phyloP scores from a whole-genome alignment of 2,888 invertebrate genomes.

The Cryptus armator region DNA sequence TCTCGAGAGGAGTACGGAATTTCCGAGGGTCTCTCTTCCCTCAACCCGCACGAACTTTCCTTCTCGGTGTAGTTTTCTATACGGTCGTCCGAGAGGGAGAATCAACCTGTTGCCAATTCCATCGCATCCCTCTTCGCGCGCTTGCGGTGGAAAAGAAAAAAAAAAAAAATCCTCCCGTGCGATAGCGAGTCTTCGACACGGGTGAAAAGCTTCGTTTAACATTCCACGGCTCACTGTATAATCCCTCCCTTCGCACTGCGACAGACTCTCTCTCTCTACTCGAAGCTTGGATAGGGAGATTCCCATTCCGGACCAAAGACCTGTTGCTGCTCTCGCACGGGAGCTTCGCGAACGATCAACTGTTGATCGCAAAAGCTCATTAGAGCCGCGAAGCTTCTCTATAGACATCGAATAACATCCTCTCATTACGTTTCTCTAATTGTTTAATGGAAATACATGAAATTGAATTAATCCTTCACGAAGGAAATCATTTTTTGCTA shows the following conservation, averaged over 20 bases:
- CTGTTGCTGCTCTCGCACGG: conserved; percentile 69
- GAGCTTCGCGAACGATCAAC: conserved; percentile 54
- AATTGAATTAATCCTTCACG: background rate
- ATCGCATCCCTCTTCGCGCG: conserved; percentile 24
- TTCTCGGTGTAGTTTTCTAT: background rate
- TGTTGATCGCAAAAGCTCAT: conserved; percentile 36
- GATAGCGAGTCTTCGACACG: conserved; percentile 44
- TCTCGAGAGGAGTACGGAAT: conserved; percentile 11
- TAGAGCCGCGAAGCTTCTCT: conserved; percentile 11
- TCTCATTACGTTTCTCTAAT: background rate
- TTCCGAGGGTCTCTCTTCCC: background rate
- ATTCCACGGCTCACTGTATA: conserved; percentile 62
- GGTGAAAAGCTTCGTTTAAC: conserved; percentile 64
- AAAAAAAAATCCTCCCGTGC: conserved; percentile 20
- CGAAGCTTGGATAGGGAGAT: conserved; percentile 56
- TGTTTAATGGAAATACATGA: background rate
- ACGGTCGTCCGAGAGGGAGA: conserved; percentile 11
- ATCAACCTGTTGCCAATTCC: conserved; percentile 63
- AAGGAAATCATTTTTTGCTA: background rate
- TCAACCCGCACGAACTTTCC: background rate
- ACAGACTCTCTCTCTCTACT: conserved; percentile 21
- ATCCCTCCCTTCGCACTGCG: conserved; percentile 45
- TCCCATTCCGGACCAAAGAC: conserved; percentile 68
- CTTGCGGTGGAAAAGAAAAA: conserved; percentile 13
- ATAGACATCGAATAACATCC: background rate